Conservation (phyloP, 2,113 vertebrate species). For the Chitala chitala region DNA sequence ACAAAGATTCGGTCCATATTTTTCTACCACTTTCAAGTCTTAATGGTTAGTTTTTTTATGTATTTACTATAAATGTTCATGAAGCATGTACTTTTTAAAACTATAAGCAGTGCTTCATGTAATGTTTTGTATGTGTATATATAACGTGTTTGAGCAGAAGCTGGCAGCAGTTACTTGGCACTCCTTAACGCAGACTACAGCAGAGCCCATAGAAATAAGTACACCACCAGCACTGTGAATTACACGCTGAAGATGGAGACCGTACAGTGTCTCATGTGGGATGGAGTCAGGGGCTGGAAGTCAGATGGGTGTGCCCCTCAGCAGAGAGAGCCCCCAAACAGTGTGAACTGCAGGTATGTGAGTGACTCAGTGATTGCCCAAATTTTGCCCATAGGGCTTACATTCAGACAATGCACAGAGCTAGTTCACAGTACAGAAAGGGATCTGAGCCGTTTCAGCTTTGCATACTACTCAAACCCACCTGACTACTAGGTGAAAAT, state of each 20-base stretch:
- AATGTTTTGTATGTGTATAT: neutral
- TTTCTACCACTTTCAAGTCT: slow-evolving; percentile 52
- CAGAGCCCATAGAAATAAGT: slow-evolving; percentile 43
- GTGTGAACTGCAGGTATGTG: slow-evolving; percentile 69
- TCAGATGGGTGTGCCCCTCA: slow-evolving; percentile 45
- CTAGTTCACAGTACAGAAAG: no score
- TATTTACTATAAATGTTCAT: neutral
- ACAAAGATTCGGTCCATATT: slow-evolving; percentile 41
- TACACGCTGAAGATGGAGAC: slow-evolving; percentile 61
- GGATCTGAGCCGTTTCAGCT: no score
- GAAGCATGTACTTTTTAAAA: neutral
- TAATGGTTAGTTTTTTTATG: slow-evolving; percentile 45
- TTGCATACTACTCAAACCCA: no score
- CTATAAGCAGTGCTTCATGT: neutral
- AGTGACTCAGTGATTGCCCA: no score
- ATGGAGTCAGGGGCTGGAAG: slow-evolving; percentile 56
- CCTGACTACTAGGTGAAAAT: no score
- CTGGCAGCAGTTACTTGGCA: slow-evolving; percentile 56
- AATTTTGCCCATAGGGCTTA: neutral
- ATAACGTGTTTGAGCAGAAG: slow-evolving; percentile 38
- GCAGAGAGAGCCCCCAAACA: slow-evolving; percentile 33
- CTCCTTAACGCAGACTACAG: slow-evolving; percentile 64
- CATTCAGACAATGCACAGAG: no score
- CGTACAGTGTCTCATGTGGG: slow-evolving; percentile 65
- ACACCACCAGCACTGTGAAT: slow-evolving; percentile 48